phyloP scores from a whole-genome alignment of 2,888 invertebrate genomes.

The Lasiommata megera region DNA sequence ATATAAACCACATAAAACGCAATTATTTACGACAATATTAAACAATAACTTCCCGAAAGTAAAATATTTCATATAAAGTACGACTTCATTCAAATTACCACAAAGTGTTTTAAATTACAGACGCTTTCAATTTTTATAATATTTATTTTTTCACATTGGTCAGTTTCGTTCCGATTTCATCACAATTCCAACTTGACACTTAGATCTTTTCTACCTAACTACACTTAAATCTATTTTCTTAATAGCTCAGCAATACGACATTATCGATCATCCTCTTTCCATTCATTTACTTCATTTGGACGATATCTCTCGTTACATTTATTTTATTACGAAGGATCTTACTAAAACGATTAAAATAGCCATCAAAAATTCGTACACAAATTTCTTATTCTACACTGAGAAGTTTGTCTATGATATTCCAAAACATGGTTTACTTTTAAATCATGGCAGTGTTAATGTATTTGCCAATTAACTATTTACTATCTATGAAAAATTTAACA shows the following conservation, averaged over 20 bases:
- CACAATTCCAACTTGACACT: constrained; percentile 59
- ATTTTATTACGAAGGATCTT: constrained; percentile 45
- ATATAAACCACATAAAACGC: too few relatives aligned
- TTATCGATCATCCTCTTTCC: constrained; percentile 28
- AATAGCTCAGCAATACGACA: constrained; percentile 28
- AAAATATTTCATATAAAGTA: constrained; percentile 14
- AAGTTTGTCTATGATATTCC: constrained; percentile 46
- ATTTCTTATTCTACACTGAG: constrained; percentile 52
- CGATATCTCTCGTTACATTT: constrained; percentile 47
- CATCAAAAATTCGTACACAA: constrained; percentile 75
- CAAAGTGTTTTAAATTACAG: constrained; percentile 45
- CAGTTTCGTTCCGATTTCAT: constrained; percentile 62
- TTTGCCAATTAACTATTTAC: constrained; percentile 39
- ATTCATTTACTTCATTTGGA: constrained; percentile 49
- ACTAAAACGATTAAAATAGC: constrained; percentile 66
- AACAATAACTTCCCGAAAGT: too few relatives aligned
- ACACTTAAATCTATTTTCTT: constrained; percentile 38
- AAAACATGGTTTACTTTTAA: constrained; percentile 54
- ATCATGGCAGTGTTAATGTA: constrained; percentile 66
- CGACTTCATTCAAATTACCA: constrained; percentile 45
- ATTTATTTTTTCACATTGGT: constrained; percentile 80
- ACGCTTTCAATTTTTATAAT: constrained; percentile 59
- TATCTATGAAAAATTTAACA: constrained; percentile 31
- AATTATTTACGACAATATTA: too few relatives aligned
- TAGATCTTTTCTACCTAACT: constrained; percentile 41